Percentiles rank a stretch among this genome's conserved stretches.
phyloP scores from a whole-genome alignment of 2,113 vertebrate species.

The Menura novaehollandiae region DNA sequence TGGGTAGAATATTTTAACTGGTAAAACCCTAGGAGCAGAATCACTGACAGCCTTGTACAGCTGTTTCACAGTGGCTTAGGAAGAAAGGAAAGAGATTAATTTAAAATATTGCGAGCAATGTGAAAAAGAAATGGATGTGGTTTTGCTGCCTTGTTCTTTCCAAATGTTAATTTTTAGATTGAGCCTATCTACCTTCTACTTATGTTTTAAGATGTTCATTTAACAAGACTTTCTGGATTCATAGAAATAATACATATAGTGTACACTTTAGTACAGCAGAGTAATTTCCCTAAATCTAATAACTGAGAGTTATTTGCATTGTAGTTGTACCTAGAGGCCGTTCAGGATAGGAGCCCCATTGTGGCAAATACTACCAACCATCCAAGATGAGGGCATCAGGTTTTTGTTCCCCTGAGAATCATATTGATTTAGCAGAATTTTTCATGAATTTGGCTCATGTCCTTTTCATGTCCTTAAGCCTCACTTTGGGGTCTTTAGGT shows the following conservation, averaged over 20 bases:
- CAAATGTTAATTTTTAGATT: neutral
- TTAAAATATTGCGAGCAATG: neutral
- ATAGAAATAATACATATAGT: neutral
- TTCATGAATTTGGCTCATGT: neutral
- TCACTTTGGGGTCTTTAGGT: neutral
- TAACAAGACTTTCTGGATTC: neutral
- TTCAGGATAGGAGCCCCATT: neutral
- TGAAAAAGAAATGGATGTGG: neutral
- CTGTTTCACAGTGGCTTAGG: neutral
- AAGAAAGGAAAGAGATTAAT: neutral
- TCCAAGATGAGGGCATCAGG: neutral
- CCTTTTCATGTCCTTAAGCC: neutral
- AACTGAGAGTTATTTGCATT: neutral
- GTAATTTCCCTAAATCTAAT: neutral
- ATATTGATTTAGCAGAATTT: neutral
- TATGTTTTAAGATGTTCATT: neutral
- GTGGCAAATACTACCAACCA: neutral
- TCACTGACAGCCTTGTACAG: neutral
- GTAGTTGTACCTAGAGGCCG: neutral
- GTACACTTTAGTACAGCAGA: neutral
- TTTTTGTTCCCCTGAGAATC: neutral
- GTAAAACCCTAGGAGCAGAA: neutral
- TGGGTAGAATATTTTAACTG: neutral
- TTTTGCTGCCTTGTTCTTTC: neutral
- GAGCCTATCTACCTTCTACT: neutral